Evolutionary conservation across 2,113 vertebrate species (phyloP), one percentile per base, ranked within the genome.

Genomic region (Myxocyprinus asiaticus): DNA sequence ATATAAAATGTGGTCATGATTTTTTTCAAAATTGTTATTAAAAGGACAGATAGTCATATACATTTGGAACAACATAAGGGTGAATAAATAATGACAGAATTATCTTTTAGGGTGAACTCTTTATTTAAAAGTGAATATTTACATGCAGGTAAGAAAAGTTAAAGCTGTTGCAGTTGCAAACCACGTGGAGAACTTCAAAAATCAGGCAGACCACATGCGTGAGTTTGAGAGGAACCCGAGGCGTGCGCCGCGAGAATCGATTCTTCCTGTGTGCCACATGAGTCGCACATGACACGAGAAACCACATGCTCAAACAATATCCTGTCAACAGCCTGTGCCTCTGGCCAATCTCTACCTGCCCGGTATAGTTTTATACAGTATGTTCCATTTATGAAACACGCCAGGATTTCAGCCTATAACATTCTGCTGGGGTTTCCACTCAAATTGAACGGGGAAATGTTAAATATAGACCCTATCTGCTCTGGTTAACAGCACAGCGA

Each of bases 221-320:
- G 67, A 22, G 61, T 63, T 53, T 64, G 61, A 47, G 11, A 61
- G 11, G 55, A n/a, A 55, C 11, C 56, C 17, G 9, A 9, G 48
- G 42, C 9, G 42, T 45, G 6, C 6, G 42, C 7, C 11, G 33
- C 17, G 22, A n/a, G 9, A 55, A 9, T 42, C 47, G 56, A 53
- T 22, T 77, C 66, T 86, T 84, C 81, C 85, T 83, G 73, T 66
- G 50, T 77, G 76, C 70, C 83, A 81, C 79, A 66, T 15, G 4
- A 17, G 45, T 11, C 58, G 65, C 80, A 78, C 55, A 81, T 81
- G 76, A 85, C 80, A 76, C 6, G 48, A 71, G 62, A 80, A 82
- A 68, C 67, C 70, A 71, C 76, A 22, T 4, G 58, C 64, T 77
- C 47, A 63, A 70, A 66, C 56, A 61, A 67, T 68, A 85, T 84